Percentiles rank a stretch among this genome's conserved stretches.
phyloP scores from a whole-genome alignment of 2,797 vertebrate genomes.

The Coilia nasus region DNA sequence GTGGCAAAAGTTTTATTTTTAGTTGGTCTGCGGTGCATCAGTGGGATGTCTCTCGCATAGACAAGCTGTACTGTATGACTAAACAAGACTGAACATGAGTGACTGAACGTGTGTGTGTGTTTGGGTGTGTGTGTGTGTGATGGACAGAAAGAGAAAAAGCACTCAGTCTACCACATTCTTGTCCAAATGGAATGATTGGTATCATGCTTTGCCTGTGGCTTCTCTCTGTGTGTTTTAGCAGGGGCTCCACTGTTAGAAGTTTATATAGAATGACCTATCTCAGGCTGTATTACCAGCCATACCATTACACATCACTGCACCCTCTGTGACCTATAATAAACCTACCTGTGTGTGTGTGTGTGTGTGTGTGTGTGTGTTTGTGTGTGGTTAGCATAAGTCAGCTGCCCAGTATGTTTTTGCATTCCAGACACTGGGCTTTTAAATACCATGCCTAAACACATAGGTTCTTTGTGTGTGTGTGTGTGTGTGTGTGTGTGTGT shows the following conservation, averaged over 20 bases:
- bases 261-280: neutral
- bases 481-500: neutral
- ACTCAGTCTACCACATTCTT: neutral
- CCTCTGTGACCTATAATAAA: neutral
- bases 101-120: no score
- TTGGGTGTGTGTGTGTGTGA: neutral
- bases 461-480: no score
- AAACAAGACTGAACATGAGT: no score
- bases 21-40: constrained; percentile 64
- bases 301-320: neutral
- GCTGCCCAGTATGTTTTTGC: no score
- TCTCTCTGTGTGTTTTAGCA: neutral
- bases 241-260: neutral
- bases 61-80: no score
- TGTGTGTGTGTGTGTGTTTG: neutral
- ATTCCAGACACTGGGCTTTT: no score
- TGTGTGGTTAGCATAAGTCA: no score
- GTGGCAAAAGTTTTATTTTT: constrained; percentile 66
- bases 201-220: neutral
- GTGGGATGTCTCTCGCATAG: constrained; percentile 43
- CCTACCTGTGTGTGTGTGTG: neutral
- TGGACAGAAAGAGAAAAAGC: neutral
- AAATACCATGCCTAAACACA: no score
- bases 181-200: neutral
- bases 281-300: neutral